A percentile compares a stretch with the other conserved stretches of the same genome.
Evolutionary conservation across 2,888 invertebrate species (phyloP).

Genomic region (Drosophila mimetica): DNA sequence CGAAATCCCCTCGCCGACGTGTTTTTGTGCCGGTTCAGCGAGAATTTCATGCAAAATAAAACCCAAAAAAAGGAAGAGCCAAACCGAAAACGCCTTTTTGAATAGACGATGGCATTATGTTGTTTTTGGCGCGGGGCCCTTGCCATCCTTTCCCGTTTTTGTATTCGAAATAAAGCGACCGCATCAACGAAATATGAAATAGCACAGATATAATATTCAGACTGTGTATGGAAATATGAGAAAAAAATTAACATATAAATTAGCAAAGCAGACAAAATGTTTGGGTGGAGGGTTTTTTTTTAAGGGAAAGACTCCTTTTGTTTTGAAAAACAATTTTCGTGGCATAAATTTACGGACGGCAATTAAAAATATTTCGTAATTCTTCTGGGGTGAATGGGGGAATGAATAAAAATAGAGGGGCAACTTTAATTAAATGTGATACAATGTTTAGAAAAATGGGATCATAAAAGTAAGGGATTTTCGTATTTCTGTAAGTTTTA

Average conservation of each 20-base stretch:
- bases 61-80: constrained; percentile 45
- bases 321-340: constrained; percentile 66
- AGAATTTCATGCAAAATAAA: constrained; percentile 71
- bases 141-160: constrained; percentile 63
- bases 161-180: constrained; percentile 70
- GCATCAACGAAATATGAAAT: constrained; percentile 70
- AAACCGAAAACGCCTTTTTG: constrained; percentile 58
- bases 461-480: too few species aligned
- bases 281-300: constrained; percentile 8
- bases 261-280: constrained; percentile 54
- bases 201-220: constrained; percentile 61
- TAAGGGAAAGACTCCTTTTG: constrained; percentile 45
- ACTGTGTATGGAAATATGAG: constrained; percentile 49
- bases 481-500: too few species aligned
- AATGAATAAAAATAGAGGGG: neutral
- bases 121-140: constrained; percentile 26
- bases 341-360: constrained; percentile 61
- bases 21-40: constrained; percentile 49
- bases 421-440: constrained; percentile 37
- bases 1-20: constrained; percentile 4
- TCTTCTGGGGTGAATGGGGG: constrained; percentile 12
- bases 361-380: constrained; percentile 64
- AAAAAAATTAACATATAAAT: constrained; percentile 67
- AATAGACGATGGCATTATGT: constrained; percentile 52
- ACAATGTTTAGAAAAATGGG: constrained; percentile 10